Percentiles rank a stretch among this genome's conserved stretches.
phyloP scores from a whole-genome alignment of 1,140 invertebrate genomes.

The Ips typographus region DNA sequence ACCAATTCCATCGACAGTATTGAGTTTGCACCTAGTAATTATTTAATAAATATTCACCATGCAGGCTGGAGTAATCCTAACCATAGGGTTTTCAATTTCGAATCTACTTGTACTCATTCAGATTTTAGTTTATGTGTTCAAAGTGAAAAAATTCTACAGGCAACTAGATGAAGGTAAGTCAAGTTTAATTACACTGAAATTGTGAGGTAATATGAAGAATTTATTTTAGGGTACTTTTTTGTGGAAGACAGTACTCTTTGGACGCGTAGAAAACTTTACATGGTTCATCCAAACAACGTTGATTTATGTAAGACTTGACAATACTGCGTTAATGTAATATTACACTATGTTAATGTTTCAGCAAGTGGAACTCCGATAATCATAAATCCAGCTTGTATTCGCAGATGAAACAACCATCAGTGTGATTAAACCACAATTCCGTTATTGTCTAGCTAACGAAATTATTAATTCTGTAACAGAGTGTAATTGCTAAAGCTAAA shows the following conservation, averaged over 20 bases:
- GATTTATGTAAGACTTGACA: slow-evolving; percentile 17
- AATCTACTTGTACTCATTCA: background rate
- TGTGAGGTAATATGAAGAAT: background rate
- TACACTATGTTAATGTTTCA: too few relatives aligned
- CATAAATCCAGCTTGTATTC: too few relatives aligned
- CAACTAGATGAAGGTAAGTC: slow-evolving; percentile 26
- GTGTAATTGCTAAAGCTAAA: too few relatives aligned
- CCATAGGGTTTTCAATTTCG: background rate
- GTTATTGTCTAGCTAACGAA: too few relatives aligned
- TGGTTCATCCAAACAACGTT: slow-evolving; percentile 22
- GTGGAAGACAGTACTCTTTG: slow-evolving; percentile 8
- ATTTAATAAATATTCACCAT: too few relatives aligned
- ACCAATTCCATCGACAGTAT: too few relatives aligned
- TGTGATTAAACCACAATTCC: too few relatives aligned
- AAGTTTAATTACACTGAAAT: background rate
- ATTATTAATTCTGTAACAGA: too few relatives aligned
- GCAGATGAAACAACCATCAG: too few relatives aligned
- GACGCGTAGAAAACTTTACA: slow-evolving; percentile 9
- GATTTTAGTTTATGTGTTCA: background rate
- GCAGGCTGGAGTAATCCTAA: background rate
- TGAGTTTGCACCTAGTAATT: too few relatives aligned
- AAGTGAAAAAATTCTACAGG: slow-evolving; percentile 9
- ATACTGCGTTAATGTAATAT: too few relatives aligned
- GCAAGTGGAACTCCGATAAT: too few relatives aligned
- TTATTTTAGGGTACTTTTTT: slow-evolving; percentile 28